These are phyloP conservation scores for Lottia gigantea DNA, from an alignment of 2,888 invertebrate genomes.

Conservation along the genomic window DNA sequence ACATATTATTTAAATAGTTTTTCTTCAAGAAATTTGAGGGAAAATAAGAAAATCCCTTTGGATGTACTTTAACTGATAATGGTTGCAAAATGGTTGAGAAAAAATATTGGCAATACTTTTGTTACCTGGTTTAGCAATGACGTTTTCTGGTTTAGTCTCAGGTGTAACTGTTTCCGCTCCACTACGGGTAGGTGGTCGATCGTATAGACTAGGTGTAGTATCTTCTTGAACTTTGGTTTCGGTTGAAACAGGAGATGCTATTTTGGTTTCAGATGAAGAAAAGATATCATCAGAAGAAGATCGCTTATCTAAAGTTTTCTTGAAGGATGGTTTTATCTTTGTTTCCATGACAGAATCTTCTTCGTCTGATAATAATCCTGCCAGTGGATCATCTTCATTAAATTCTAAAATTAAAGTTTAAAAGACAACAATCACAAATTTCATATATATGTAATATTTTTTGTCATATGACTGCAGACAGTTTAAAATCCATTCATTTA, in stretches of 20 bases:
- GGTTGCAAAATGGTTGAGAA: neutral
- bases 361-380: constrained; percentile 56
- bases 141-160: constrained; percentile 21
- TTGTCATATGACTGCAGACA: too few species aligned
- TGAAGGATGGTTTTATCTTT: constrained; percentile 27
- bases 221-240: neutral
- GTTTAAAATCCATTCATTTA: too few species aligned
- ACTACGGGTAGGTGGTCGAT: constrained; percentile 59
- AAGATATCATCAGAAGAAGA: neutral
- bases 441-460: neutral
- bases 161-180: constrained; percentile 32
- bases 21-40: too few species aligned
- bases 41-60: too few species aligned
- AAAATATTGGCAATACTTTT: neutral
- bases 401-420: constrained; percentile 43
- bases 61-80: neutral
- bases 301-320: constrained; percentile 18
- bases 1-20: too few species aligned
- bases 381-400: constrained; percentile 62
- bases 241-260: neutral
- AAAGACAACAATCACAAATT: too few species aligned
- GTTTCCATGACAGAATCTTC: constrained; percentile 35
- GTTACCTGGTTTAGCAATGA: constrained; percentile 30
- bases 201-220: constrained; percentile 38
- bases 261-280: neutral